Conservation (phyloP, 2,113 vertebrate genomes). For the Puma concolor region DNA sequence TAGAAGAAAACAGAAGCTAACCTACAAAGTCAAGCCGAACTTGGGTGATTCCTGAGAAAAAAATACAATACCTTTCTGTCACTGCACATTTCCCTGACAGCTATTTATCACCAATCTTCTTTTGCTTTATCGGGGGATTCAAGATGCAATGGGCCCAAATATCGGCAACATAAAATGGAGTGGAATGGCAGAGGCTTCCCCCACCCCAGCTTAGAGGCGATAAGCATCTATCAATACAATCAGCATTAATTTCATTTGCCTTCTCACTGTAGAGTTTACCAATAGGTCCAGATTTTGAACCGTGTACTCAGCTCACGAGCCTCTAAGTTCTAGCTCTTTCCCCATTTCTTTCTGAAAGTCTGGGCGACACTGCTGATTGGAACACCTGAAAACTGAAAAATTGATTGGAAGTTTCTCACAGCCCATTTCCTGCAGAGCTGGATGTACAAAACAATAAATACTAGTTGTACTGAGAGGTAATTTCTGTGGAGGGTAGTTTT, state of each 20-base stretch:
- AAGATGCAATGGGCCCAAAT: background rate
- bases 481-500: conserved; percentile 56
- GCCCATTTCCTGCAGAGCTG: background rate
- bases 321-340: background rate
- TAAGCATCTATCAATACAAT: background rate
- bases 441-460: background rate
- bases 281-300: background rate
- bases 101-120: background rate
- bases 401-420: background rate
- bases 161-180: background rate
- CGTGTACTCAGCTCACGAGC: background rate
- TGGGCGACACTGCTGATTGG: background rate
- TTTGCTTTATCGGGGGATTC: background rate
- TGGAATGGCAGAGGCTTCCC: background rate
- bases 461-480: background rate
- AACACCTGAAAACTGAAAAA: background rate
- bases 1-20: conserved; percentile 12
- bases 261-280: background rate
- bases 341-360: background rate
- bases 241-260: background rate
- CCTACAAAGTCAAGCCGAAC: background rate
- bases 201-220: background rate
- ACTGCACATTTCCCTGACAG: background rate
- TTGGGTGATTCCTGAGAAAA: background rate
- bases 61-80: background rate